Evolutionary conservation across 2,797 vertebrate genomes (phyloP).

Genomic region (Eospalax fontanierii): DNA sequence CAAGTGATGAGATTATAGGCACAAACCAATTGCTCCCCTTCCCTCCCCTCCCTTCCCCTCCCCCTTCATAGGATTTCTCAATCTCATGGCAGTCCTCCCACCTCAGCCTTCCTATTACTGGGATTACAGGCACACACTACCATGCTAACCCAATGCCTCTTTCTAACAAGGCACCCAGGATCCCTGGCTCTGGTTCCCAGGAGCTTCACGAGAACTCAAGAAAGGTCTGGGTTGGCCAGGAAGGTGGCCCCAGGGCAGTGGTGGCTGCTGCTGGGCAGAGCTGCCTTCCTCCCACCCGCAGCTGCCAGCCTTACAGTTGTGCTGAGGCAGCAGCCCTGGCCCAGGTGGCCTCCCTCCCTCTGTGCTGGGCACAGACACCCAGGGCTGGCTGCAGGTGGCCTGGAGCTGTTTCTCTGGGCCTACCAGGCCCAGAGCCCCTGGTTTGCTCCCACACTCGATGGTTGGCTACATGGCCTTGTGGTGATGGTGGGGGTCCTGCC

Average conservation of each 20-base stretch:
- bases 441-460: neutral
- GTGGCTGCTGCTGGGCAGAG: neutral
- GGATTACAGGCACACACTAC: neutral
- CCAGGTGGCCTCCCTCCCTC: constrained; percentile 40
- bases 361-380: constrained; percentile 21
- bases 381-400: constrained; percentile 57
- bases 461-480: neutral
- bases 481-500: neutral
- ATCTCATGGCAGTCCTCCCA: neutral
- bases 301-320: constrained; percentile 60
- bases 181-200: neutral
- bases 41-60: too few species aligned
- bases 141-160: neutral
- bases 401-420: neutral
- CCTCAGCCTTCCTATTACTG: neutral
- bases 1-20: neutral
- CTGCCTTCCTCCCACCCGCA: neutral
- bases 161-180: neutral
- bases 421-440: neutral
- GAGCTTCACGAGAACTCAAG: neutral
- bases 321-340: constrained; percentile 73
- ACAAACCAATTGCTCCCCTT: neutral
- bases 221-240: neutral
- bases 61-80: neutral
- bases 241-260: neutral